Conservation (phyloP, 2,888 invertebrate genomes). For the Phaedon cochleariae region DNA sequence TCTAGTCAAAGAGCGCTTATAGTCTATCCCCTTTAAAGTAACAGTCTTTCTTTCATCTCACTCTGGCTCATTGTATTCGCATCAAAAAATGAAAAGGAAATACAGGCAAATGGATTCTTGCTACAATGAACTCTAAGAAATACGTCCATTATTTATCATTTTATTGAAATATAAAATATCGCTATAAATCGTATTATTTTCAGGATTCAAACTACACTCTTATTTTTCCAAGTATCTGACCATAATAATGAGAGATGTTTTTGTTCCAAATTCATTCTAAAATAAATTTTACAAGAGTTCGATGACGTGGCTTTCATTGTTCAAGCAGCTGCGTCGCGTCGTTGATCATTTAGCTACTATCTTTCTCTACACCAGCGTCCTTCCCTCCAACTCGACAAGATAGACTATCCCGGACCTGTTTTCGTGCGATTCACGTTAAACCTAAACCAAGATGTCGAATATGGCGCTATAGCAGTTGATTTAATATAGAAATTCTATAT, state of each 20-base stretch:
- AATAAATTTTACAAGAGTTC: slow-evolving; percentile 20
- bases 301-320: slow-evolving; percentile 42
- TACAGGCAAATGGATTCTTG: slow-evolving; percentile 46
- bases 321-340: slow-evolving; percentile 47
- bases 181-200: not conserved
- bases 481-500: slow-evolving; percentile 57
- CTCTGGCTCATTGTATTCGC: slow-evolving; percentile 44
- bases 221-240: not conserved
- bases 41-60: slow-evolving; percentile 55
- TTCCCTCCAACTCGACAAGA: slow-evolving; percentile 58
- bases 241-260: slow-evolving; percentile 5
- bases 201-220: not conserved
- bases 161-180: slow-evolving; percentile 25
- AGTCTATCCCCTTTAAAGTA: slow-evolving; percentile 58
- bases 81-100: slow-evolving; percentile 50
- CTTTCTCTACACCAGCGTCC: slow-evolving; percentile 49
- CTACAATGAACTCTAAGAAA: slow-evolving; percentile 37
- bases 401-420: slow-evolving; percentile 64
- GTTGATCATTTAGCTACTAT: slow-evolving; percentile 42
- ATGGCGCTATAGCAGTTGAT: slow-evolving; percentile 57
- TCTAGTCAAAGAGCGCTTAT: no score
- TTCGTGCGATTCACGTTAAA: slow-evolving; percentile 57
- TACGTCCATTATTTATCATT: slow-evolving; percentile 40
- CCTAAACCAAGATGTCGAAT: slow-evolving; percentile 61
- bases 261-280: slow-evolving; percentile 19